Conservation (phyloP, 2,113 vertebrate genomes). For the Pangasianodon hypophthalmus region DNA sequence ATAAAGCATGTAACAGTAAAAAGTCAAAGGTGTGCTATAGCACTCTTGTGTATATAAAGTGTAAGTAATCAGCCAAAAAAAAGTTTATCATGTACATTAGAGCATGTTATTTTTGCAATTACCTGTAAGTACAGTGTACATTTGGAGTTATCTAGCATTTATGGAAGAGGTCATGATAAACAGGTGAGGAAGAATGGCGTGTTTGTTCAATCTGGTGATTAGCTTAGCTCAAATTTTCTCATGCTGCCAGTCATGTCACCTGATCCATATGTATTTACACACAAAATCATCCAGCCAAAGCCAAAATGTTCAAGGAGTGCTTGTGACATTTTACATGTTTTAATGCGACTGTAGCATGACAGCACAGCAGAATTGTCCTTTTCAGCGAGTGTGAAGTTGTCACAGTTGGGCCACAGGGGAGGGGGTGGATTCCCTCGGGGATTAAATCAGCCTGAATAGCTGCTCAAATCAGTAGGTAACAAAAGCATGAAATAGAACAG, state of each 20-base stretch:
- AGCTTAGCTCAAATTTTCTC: conserved; percentile 4
- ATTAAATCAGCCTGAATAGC: conserved; percentile 54
- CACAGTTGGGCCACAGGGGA: conserved; percentile 41
- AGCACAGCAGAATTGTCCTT: conserved; percentile 35
- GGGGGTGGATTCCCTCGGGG: conserved; percentile 41
- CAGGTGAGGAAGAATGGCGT: conserved; percentile 4
- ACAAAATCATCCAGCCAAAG: conserved; percentile 20
- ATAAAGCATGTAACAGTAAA: not conserved
- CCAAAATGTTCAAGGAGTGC: conserved; percentile 16
- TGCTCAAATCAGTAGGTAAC: conserved; percentile 40
- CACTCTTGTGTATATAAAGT: not conserved
- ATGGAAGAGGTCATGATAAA: conserved; percentile 6
- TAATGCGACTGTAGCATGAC: conserved; percentile 30
- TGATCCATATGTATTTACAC: not conserved
- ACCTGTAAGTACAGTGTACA: too few relatives aligned
- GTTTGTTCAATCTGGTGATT: conserved; percentile 30
- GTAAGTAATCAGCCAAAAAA: not conserved
- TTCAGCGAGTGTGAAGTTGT: conserved; percentile 37
- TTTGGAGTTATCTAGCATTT: not conserved
- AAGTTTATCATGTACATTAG: not conserved
- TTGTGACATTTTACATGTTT: conserved; percentile 6
- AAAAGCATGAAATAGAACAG: conserved; percentile 41
- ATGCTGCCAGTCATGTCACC: not conserved
- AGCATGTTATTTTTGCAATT: not conserved
- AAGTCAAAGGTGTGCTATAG: not conserved